Evolutionary conservation across 30 jellyfish, hydroid and myxozoan genomes (phyloP), one percentile per base, ranked within the genome.

Genomic region (Phacellophora camtschatica): DNA sequence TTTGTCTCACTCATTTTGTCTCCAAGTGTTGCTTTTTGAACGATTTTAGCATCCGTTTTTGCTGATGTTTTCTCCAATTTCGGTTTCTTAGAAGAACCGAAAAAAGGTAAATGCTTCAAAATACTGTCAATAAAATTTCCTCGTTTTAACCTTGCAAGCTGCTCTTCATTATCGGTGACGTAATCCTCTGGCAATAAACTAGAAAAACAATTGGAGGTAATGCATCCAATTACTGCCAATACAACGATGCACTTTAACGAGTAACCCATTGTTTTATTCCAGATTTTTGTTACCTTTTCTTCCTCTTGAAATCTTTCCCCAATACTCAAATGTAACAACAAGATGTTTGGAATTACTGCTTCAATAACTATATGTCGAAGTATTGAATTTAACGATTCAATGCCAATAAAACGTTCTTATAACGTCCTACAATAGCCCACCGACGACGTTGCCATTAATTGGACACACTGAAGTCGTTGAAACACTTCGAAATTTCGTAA

Each of bases 161-260:
- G 92, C 23, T 87, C 97, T 10, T 81, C 82, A 62, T 71, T 79
- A 81, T 87, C 97, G 11, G 97, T 77, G 37, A 77, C 75, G 35
- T 65, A 55, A 42, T 87, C 97, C 50, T 87, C 97, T 2, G 97
- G 97, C 42, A 79, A 41, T 12, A 66, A 70, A 28, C 71, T 63
- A 11, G 84, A 51, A 20, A 12, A 2, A 59, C 84, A 65, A 13
- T 7, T 19, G 5, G 80, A 30, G 22, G 39, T 19, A n/a, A 58
- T 5, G 41, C 7, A 5, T 2, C 2, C 6, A 7, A 34, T 30
- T 24, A 74, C 1, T 74, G 39, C 59, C 18, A 29, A 53, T 2
- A 39, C 35, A 74, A 58, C 35, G 55, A 9, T 3, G 35, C 3
- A 27, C n/a, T 35, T 66, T 25, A 6, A 23, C 10, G 35, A 4